Conservation (phyloP, 2,113 vertebrate species). For the Notarius quadriscutis region DNA sequence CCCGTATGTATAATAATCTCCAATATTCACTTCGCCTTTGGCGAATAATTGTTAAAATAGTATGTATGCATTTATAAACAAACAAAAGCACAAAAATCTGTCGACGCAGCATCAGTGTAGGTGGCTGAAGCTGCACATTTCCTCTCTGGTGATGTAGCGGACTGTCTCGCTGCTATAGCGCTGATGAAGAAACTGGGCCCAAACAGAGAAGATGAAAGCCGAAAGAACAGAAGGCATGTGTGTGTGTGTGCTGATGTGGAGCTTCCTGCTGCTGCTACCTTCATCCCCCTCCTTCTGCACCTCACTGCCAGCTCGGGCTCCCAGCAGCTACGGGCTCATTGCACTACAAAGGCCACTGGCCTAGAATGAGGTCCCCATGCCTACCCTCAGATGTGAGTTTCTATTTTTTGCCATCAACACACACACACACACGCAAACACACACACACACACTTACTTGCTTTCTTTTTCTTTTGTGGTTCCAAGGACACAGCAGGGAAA, state of each 20-base stretch:
- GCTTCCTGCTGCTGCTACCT: conserved; percentile 62
- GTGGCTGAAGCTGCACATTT: conserved; percentile 29
- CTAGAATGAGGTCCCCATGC: conserved; percentile 60
- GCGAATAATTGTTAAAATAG: too few species aligned
- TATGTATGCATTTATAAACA: too few species aligned
- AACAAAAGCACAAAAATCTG: neutral
- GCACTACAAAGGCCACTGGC: conserved; percentile 70
- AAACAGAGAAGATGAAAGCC: conserved; percentile 56
- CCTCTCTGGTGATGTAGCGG: conserved; percentile 18
- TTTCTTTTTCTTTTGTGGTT: conserved; percentile 28
- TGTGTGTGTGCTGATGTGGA: conserved; percentile 53
- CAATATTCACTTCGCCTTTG: too few species aligned
- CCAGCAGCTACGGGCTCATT: conserved; percentile 61
- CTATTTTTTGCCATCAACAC: conserved; percentile 22
- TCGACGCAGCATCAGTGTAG: neutral
- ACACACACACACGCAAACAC: conserved; percentile 37
- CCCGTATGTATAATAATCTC: too few species aligned
- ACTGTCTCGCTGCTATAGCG: conserved; percentile 26
- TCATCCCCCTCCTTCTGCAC: conserved; percentile 26
- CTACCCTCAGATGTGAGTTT: conserved; percentile 62
- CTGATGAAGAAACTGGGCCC: conserved; percentile 31
- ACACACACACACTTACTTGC: conserved; percentile 44
- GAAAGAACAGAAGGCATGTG: conserved; percentile 64
- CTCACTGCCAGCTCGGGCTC: conserved; percentile 41
- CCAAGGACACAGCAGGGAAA: conserved; percentile 32